Conservation (phyloP, 2,888 invertebrate genomes). For the Leucophenga maculata region DNA sequence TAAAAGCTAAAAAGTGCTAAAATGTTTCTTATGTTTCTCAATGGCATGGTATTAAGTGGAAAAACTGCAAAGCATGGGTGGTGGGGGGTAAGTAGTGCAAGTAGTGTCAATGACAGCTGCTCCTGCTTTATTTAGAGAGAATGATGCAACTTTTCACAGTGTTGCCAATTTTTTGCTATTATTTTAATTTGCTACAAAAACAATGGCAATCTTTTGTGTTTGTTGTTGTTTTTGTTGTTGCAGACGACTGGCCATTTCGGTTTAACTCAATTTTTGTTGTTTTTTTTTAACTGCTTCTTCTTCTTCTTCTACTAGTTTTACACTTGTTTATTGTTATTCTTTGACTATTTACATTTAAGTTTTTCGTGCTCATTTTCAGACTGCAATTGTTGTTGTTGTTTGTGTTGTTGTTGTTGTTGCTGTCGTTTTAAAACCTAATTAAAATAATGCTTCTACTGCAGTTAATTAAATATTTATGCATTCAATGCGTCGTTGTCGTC, state of each 20-base stretch:
- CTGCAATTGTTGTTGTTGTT: conserved; percentile 31
- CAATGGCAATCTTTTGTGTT: not conserved
- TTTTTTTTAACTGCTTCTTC: conserved; percentile 17
- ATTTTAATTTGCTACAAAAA: conserved; percentile 8
- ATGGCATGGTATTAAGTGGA: no score
- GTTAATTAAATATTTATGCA: conserved; percentile 73
- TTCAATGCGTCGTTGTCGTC: conserved; percentile 44
- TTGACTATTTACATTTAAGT: conserved; percentile 26
- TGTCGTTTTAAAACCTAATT: conserved; percentile 72
- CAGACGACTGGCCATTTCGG: no score
- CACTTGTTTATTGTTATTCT: conserved; percentile 3
- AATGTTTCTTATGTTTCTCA: no score
- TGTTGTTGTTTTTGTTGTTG: not conserved
- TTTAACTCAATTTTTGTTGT: not conserved
- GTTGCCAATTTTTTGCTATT: not conserved
- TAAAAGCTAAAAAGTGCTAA: no score
- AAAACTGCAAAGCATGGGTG: no score
- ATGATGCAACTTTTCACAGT: no score
- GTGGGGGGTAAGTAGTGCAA: no score
- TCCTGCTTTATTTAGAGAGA: not conserved
- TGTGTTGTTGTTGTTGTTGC: conserved; percentile 16
- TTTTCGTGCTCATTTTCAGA: not conserved
- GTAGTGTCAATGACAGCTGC: not conserved
- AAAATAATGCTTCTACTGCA: conserved; percentile 73
- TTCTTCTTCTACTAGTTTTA: not conserved